These are phyloP conservation scores for Cydia fagiglandana DNA, from an alignment of 1,140 invertebrate species.

Conservation along the genomic window DNA sequence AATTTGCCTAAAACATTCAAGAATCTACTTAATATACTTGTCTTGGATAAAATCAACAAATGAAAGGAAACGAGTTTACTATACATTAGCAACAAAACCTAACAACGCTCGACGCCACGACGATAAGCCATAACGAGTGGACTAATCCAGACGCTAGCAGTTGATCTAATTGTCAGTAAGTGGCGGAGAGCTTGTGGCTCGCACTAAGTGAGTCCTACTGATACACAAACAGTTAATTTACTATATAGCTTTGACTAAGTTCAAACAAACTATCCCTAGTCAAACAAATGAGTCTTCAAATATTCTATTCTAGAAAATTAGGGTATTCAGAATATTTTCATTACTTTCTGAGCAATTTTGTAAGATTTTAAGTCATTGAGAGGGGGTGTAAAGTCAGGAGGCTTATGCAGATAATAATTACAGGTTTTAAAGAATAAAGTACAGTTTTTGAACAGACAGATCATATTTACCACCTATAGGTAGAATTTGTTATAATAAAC, in stretches of 20 bases:
- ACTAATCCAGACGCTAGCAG: conserved; percentile 3
- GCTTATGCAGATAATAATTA: no score
- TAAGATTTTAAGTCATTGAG: no score
- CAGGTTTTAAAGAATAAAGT: no score
- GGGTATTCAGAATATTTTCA: no score
- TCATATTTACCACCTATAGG: no score
- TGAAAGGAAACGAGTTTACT: background rate
- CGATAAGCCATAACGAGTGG: background rate
- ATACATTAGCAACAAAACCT: background rate
- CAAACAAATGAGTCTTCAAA: no score
- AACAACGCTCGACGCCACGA: background rate
- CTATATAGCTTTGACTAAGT: background rate
- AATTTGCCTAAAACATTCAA: background rate
- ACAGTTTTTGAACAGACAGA: no score
- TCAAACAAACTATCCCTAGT: background rate
- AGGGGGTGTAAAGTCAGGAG: no score
- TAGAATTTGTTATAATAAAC: no score
- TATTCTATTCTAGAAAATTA: no score
- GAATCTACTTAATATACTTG: no score
- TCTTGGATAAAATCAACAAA: background rate
- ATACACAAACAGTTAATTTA: background rate
- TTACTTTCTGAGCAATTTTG: no score
- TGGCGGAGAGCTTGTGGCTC: background rate
- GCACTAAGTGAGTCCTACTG: background rate
- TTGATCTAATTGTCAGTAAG: conserved; percentile 14